Conservation (phyloP, 2,113 vertebrate species). For the Daboia siamensis region DNA sequence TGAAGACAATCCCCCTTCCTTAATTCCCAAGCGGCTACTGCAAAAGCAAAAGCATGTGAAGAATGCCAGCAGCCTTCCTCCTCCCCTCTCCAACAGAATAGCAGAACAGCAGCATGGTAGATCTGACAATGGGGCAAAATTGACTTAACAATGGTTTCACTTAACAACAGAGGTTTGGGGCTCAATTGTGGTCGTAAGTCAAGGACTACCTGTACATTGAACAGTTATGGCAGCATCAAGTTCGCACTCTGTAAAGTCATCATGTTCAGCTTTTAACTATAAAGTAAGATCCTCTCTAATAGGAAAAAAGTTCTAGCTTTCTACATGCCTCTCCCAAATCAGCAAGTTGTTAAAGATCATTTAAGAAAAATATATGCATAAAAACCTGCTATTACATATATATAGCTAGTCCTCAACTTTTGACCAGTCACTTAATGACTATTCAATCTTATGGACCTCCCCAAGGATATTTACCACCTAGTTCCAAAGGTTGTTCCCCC, state of each 20-base stretch:
- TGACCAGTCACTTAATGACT: too few species aligned
- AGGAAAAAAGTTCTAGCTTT: neutral
- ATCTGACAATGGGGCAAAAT: neutral
- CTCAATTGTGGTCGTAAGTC: neutral
- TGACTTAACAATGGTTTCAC: neutral
- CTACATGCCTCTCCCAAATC: neutral
- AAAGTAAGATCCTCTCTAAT: neutral
- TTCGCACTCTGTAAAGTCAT: neutral
- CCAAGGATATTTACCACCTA: too few species aligned
- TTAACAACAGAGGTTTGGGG: neutral
- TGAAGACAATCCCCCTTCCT: too few species aligned
- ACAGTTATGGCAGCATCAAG: neutral
- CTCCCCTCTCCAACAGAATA: too few species aligned
- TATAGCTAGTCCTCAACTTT: too few species aligned
- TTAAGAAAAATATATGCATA: neutral
- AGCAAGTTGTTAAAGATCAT: neutral
- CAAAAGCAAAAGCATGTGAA: too few species aligned
- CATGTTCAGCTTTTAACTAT: neutral
- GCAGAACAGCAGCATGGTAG: too few species aligned
- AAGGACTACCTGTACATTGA: neutral
- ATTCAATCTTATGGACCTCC: too few species aligned
- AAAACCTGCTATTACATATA: neutral
- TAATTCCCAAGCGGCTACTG: too few species aligned
- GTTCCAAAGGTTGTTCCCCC: too few species aligned
- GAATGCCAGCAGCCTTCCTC: too few species aligned